Evolutionary conservation across 64 coral and sea anemone genomes (phyloP).

Genomic region (Stylophora pistillata): DNA sequence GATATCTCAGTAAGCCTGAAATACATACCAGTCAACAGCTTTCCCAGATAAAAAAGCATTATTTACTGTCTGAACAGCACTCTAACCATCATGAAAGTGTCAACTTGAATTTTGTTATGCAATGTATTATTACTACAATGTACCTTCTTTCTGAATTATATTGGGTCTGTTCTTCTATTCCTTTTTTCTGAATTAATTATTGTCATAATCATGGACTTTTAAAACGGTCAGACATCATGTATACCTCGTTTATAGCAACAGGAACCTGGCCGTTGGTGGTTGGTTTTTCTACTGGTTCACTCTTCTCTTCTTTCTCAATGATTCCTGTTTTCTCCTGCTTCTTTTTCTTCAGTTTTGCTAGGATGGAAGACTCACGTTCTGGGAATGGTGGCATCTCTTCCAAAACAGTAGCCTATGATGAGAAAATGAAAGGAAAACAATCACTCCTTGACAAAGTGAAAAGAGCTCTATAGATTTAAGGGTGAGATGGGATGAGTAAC

Average conservation of each 20-base stretch:
- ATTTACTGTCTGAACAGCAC: too few relatives aligned
- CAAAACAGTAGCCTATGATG: constrained; percentile 87
- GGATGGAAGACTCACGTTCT: constrained; percentile 93
- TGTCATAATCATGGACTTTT: too few relatives aligned
- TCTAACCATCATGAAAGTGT: too few relatives aligned
- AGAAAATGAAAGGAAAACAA: background rate
- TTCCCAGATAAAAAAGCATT: too few relatives aligned
- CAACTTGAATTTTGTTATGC: too few relatives aligned
- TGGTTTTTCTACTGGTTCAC: constrained; percentile 63
- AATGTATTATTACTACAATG: too few relatives aligned
- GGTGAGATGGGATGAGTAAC: too few relatives aligned
- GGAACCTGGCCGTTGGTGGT: constrained; percentile 81
- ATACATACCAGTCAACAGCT: background rate
- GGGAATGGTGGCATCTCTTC: constrained; percentile 99
- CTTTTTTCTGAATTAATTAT: too few relatives aligned
- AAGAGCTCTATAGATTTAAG: too few relatives aligned
- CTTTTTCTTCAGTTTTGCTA: constrained; percentile 97
- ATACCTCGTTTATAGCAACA: constrained; percentile 41
- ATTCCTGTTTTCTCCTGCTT: constrained; percentile 58
- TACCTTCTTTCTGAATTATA: too few relatives aligned
- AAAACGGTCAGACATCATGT: background rate
- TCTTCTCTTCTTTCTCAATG: constrained; percentile 77
- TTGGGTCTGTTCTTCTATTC: too few relatives aligned
- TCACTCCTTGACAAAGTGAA: background rate
- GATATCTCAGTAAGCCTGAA: background rate